Conservation (phyloP, 2,888 invertebrate species). For the Aethes cnicana region DNA sequence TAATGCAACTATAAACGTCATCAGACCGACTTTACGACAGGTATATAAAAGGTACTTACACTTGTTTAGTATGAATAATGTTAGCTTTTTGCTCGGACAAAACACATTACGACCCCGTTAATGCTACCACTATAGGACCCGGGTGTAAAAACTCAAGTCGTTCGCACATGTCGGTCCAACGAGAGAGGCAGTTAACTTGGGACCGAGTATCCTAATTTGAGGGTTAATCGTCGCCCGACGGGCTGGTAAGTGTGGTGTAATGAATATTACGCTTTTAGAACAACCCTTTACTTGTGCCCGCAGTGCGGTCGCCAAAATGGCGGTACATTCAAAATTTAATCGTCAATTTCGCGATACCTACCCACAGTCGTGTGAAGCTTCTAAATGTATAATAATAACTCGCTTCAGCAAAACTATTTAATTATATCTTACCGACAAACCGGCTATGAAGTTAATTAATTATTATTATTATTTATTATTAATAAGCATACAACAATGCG, state of each 20-base stretch:
- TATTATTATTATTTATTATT: too few species aligned
- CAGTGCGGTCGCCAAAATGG: constrained; percentile 23
- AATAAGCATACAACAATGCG: too few species aligned
- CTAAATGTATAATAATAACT: too few species aligned
- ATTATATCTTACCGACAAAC: too few species aligned
- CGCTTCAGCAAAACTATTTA: constrained; percentile 1
- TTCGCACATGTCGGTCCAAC: constrained; percentile 54
- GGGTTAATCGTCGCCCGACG: constrained; percentile 68
- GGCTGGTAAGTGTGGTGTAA: constrained; percentile 65
- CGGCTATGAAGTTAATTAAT: too few species aligned
- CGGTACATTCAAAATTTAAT: constrained; percentile 21
- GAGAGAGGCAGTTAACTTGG: constrained; percentile 65
- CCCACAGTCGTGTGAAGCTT: constrained; percentile 2
- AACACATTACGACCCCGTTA: constrained; percentile 29
- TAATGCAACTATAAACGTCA: too few species aligned
- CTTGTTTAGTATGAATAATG: constrained; percentile 23
- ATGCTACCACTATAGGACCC: constrained; percentile 32
- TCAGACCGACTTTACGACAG: constrained; percentile 5
- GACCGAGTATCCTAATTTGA: constrained; percentile 59
- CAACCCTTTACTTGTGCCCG: constrained; percentile 44
- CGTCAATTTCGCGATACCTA: constrained; percentile 15
- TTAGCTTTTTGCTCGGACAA: constrained; percentile 20
- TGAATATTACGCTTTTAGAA: constrained; percentile 59
- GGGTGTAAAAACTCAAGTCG: constrained; percentile 30
- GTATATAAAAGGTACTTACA: constrained; percentile 4